A percentile compares a stretch with the other conserved stretches of the same genome.
phyloP scores from a whole-genome alignment of 2,797 vertebrate species.

The Podarcis lilfordi region DNA sequence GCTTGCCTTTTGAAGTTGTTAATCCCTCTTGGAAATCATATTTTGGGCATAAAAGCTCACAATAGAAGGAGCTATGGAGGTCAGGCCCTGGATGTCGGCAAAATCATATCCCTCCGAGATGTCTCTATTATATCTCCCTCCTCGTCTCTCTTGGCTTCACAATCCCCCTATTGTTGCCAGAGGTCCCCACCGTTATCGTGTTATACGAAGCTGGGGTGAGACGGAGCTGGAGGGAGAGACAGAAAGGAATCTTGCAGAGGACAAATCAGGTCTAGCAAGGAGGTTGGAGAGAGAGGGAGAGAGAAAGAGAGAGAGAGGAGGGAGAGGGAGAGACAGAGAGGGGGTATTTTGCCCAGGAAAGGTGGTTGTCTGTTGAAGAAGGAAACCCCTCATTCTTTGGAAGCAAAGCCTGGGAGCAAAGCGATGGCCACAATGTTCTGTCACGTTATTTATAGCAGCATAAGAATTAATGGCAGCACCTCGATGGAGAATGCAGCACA shows the following conservation, averaged over 20 bases:
- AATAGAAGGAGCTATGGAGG: conserved; percentile 33
- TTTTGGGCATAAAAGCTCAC: conserved; percentile 46
- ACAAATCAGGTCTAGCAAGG: conserved; percentile 16
- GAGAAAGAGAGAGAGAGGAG: not conserved
- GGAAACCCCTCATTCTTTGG: not conserved
- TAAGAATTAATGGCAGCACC: not conserved
- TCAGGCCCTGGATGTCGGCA: conserved; percentile 39
- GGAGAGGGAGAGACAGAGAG: too few relatives aligned
- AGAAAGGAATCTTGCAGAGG: not conserved
- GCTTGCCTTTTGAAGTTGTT: conserved; percentile 42
- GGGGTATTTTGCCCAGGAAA: too few relatives aligned
- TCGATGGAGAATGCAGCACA: too few relatives aligned
- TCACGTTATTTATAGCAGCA: not conserved
- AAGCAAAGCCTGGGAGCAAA: not conserved
- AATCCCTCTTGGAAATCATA: conserved; percentile 48
- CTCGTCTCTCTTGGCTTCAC: conserved; percentile 17
- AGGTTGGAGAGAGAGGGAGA: not conserved
- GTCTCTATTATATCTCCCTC: conserved; percentile 30
- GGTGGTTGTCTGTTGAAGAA: too few relatives aligned
- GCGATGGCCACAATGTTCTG: not conserved
- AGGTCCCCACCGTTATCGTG: conserved; percentile 21
- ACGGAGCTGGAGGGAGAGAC: not conserved
- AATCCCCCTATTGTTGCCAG: conserved; percentile 32
- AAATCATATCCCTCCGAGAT: conserved; percentile 31
- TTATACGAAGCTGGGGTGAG: conserved; percentile 34